Conservation (phyloP, 2,888 invertebrate species). For the Steromphala cineraria region DNA sequence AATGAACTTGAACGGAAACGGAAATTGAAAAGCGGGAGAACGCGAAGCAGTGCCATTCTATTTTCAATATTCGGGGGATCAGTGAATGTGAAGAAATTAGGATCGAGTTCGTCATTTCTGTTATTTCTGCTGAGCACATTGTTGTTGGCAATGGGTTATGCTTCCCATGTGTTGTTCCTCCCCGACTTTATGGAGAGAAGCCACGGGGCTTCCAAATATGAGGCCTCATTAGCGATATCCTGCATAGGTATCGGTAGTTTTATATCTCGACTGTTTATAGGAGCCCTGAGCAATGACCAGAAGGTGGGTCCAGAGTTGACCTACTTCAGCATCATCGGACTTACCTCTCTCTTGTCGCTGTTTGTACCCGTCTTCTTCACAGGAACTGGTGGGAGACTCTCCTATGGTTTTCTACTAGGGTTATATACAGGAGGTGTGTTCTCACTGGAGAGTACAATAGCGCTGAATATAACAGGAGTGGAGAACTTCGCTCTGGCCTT, state of each 20-base stretch:
- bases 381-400: neutral
- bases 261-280: neutral
- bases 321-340: neutral
- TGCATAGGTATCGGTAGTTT: neutral
- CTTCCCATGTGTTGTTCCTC: neutral
- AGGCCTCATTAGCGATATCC: neutral
- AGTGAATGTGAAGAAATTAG: neutral
- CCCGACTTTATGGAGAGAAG: neutral
- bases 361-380: neutral
- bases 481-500: neutral
- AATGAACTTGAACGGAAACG: neutral
- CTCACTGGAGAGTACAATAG: neutral
- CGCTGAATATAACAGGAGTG: neutral
- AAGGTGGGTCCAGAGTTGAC: neutral
- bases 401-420: neutral
- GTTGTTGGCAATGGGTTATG: neutral
- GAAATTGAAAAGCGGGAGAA: neutral
- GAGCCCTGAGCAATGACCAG: neutral
- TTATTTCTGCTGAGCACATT: neutral
- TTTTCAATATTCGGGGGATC: neutral
- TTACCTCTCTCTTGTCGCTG: neutral
- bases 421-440: neutral
- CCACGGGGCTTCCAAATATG: neutral
- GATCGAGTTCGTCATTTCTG: neutral
- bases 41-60: neutral